Base-by-base conservation (phyloP, 2,888 invertebrate genomes). In the Coenonympha arcania region DNA sequence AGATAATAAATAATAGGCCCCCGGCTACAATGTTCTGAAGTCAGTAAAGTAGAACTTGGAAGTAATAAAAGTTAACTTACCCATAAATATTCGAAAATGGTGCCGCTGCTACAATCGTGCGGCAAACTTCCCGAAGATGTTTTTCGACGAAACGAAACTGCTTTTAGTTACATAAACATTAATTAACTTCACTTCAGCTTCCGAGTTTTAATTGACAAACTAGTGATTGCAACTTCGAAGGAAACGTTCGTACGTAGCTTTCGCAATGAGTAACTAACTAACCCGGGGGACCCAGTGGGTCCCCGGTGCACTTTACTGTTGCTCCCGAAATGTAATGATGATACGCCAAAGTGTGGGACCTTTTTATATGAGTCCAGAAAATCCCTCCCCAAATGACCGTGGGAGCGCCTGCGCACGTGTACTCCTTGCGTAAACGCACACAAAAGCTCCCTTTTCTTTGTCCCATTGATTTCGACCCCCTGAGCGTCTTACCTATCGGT, bases 401-500 rank as follows among this genome's bases (percentile, higher is more conserved):
- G 86, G 78, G 85, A 85, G 66, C 77, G 69, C 61, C 42, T 15
- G 71, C 78, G 78, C 84, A 83, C 83, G 82, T 83, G 83, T 72
- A 56, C 69, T 73, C 69, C 78, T 82, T 83, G 79, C 83, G 83
- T 64, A 79, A 73, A 66, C 77, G 77, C 79, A 76, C 61, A 85
- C 84, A 84, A 85, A 76, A 59, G 71, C 58, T 65, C 72, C 76
- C 76, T 72, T 63, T 83, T 79, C 79, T 83, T 81, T 80, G 66
- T 73, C 57, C 65, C 68, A 64, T 81, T 80, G 76, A 82, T 77
- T 77, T 67, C 72, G 74, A 75, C 84, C 86, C 84, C 76, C 78
- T 72, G 66, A 70, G 65, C 81, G 77, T 80, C 83, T 84, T 84
- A 66, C 76, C 76, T 81, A 81, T 80, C 80, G 78, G 67, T 68